Percentiles rank a stretch among this genome's conserved stretches.
phyloP scores from a whole-genome alignment of 1,140 invertebrate species.

The Dinothrombium tinctorium region DNA sequence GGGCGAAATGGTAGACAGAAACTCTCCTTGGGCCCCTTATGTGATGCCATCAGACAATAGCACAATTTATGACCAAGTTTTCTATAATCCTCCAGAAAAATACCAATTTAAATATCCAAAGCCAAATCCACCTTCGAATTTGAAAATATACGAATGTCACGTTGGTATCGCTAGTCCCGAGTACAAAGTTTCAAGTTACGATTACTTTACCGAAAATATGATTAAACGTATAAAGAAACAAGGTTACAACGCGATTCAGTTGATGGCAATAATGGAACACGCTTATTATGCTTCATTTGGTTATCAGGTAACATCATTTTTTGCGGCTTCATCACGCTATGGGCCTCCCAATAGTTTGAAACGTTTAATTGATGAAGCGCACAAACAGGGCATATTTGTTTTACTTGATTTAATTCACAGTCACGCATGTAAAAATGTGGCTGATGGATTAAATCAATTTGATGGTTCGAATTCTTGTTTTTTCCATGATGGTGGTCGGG shows the following conservation, averaged over 20 bases:
- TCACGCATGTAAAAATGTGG: constrained; percentile 92
- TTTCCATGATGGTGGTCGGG: constrained; percentile 70
- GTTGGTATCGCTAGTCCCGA: constrained; percentile 90
- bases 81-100: constrained; percentile 51
- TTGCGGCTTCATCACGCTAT: constrained; percentile 53
- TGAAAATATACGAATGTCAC: constrained; percentile 92
- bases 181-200: constrained; percentile 52
- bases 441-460: constrained; percentile 92
- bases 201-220: constrained; percentile 70
- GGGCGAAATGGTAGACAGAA: constrained; percentile 51
- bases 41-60: constrained; percentile 42
- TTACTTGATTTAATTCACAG: constrained; percentile 92
- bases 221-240: constrained; percentile 72
- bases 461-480: constrained; percentile 83
- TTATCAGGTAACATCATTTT: constrained; percentile 93
- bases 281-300: constrained; percentile 99
- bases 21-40: constrained; percentile 90
- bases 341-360: constrained; percentile 91
- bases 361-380: constrained; percentile 71
- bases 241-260: constrained; percentile 88
- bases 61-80: constrained; percentile 63
- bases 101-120: constrained; percentile 53
- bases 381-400: constrained; percentile 63
- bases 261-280: constrained; percentile 99
- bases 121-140: constrained; percentile 45